Percentiles rank a stretch among this genome's conserved stretches.
phyloP scores from a whole-genome alignment of 2,888 invertebrate species.

The Seira ritae region DNA sequence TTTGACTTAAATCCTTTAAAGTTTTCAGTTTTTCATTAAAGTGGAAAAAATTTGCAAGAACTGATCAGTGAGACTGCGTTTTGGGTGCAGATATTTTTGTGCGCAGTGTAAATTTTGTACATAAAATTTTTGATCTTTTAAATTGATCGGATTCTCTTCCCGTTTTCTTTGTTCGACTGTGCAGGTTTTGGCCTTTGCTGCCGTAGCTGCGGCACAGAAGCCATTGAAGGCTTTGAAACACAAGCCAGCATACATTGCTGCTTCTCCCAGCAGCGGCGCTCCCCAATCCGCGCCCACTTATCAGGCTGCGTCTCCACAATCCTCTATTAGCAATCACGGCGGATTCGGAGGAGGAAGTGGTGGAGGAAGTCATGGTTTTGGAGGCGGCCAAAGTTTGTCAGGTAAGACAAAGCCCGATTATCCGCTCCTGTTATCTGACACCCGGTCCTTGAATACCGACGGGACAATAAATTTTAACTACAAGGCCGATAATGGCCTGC shows the following conservation, averaged over 20 bases:
- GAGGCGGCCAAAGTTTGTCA: conserved; percentile 10
- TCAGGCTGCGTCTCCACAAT: conserved; percentile 25
- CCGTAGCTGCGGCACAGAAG: conserved; percentile 66
- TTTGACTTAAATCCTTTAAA: no score
- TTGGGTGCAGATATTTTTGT: neutral
- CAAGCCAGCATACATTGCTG: conserved; percentile 47
- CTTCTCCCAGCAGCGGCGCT: conserved; percentile 34
- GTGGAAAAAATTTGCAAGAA: no score
- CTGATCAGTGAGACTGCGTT: no score
- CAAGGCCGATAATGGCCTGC: conserved; percentile 83
- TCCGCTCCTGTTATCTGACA: conserved; percentile 78
- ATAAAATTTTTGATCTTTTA: neutral
- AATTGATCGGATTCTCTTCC: neutral
- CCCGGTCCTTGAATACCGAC: conserved; percentile 81
- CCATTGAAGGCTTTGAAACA: conserved; percentile 50
- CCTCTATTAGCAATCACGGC: conserved; percentile 35
- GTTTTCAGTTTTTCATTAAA: no score
- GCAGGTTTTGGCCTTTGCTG: conserved; percentile 60
- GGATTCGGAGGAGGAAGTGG: neutral
- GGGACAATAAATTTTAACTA: conserved; percentile 83
- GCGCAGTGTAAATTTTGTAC: neutral
- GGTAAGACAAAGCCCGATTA: conserved; percentile 61
- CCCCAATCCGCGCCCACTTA: conserved; percentile 41
- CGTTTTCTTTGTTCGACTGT: neutral
- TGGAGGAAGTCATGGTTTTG: conserved; percentile 1